Percentiles rank a stretch among this genome's conserved stretches.
phyloP scores from a whole-genome alignment of 2,113 vertebrate genomes.

The Rostratula benghalensis region DNA sequence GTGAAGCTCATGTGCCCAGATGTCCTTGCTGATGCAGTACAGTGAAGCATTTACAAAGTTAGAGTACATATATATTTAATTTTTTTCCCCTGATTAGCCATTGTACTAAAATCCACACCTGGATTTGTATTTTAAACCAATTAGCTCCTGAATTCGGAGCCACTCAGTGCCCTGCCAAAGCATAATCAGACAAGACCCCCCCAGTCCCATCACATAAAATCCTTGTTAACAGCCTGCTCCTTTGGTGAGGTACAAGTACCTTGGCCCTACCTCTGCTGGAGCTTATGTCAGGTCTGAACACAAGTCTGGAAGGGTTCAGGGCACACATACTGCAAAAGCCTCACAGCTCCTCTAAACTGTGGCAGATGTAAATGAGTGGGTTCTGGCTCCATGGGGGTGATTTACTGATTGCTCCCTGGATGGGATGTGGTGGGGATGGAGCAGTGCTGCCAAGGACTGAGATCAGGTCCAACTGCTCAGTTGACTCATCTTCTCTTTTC shows the following conservation, averaged over 20 bases:
- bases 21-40: background rate
- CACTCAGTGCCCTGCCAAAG: background rate
- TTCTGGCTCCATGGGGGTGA: background rate
- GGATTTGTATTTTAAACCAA: background rate
- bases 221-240: background rate
- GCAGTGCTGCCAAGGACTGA: background rate
- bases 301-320: background rate
- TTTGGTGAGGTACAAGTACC: background rate
- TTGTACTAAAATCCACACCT: background rate
- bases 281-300: background rate
- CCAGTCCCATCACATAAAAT: background rate
- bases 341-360: background rate
- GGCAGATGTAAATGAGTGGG: background rate
- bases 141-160: background rate
- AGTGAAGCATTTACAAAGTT: background rate
- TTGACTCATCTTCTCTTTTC: background rate
- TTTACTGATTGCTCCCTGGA: background rate
- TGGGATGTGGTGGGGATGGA: background rate
- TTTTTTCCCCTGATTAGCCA: background rate
- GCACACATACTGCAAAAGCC: background rate
- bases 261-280: background rate
- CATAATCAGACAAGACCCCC: background rate
- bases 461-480: background rate
- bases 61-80: background rate
- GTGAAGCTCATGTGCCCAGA: background rate